A percentile compares a stretch with the other conserved stretches of the same genome.
phyloP scores from a whole-genome alignment of 2,888 invertebrate species.

The Clusia tigrina region DNA sequence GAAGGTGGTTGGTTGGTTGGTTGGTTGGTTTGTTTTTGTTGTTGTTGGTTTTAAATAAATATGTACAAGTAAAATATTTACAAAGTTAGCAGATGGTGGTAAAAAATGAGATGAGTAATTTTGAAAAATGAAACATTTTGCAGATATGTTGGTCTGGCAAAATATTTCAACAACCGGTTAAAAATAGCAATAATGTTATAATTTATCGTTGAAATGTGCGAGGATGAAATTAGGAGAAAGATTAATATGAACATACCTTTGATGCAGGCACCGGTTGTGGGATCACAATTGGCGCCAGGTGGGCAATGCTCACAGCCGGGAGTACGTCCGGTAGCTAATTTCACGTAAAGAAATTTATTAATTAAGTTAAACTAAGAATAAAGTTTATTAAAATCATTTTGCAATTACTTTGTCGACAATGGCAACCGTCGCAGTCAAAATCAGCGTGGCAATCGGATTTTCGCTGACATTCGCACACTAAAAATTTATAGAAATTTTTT shows the following conservation, averaged over 20 bases:
- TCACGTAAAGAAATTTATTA: conserved; percentile 14
- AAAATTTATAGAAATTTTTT: no score
- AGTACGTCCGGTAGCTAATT: conserved; percentile 53
- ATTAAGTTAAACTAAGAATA: background rate
- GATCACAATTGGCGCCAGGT: conserved; percentile 79
- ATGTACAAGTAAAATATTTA: conserved; percentile 33
- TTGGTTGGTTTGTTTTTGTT: no score
- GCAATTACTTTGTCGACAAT: conserved; percentile 70
- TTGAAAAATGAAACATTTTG: background rate
- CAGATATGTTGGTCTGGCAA: no score
- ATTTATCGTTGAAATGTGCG: no score
- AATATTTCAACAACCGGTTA: no score
- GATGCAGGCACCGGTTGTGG: conserved; percentile 81
- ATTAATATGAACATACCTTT: conserved; percentile 73
- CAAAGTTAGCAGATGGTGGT: background rate
- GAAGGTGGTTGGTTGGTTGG: no score
- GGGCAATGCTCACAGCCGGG: conserved; percentile 79
- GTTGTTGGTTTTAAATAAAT: conserved; percentile 46
- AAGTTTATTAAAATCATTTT: background rate
- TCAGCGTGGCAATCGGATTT: conserved; percentile 72
- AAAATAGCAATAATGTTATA: no score
- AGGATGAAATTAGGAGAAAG: background rate
- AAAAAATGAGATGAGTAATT: background rate
- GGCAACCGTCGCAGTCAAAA: conserved; percentile 75
- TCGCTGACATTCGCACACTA: conserved; percentile 71